A percentile compares a stretch with the other conserved stretches of the same genome.
Evolutionary conservation across 35 echinoderm and acorn worm species (phyloP).

Genomic region (Strongylocentrotus purpuratus): DNA sequence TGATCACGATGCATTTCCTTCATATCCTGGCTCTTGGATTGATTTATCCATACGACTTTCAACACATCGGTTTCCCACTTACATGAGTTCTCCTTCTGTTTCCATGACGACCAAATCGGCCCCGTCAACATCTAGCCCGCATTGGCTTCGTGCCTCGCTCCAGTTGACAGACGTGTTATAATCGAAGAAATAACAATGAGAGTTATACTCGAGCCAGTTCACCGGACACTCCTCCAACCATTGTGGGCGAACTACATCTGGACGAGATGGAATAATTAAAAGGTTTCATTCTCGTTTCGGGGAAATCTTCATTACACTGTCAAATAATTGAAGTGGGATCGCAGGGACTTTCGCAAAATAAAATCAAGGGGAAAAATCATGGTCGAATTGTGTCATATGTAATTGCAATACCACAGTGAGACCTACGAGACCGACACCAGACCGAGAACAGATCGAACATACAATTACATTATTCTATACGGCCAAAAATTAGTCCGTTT

Average conservation of each 20-base stretch:
- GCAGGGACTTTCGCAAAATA: too few species aligned
- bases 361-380: too few species aligned
- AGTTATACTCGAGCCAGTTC: constrained; percentile 35
- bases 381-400: too few species aligned
- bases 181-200: constrained; percentile 32
- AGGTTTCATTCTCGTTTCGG: not conserved
- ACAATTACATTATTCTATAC: too few species aligned
- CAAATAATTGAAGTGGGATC: too few species aligned
- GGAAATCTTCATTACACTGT: too few species aligned
- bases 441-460: too few species aligned
- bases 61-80: not conserved
- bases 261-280: not conserved
- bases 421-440: too few species aligned
- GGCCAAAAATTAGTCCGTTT: too few species aligned
- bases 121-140: constrained; percentile 6
- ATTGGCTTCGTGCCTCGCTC: constrained; percentile 31
- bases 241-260: not conserved
- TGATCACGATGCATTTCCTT: too few species aligned
- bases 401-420: too few species aligned
- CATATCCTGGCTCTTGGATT: too few species aligned
- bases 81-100: constrained; percentile 47
- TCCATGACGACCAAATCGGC: constrained; percentile 48
- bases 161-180: not conserved
- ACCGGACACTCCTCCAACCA: constrained; percentile 25
- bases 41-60: not conserved